phyloP scores from a whole-genome alignment of 1,140 invertebrate species.

The Leptinotarsa lineolata region DNA sequence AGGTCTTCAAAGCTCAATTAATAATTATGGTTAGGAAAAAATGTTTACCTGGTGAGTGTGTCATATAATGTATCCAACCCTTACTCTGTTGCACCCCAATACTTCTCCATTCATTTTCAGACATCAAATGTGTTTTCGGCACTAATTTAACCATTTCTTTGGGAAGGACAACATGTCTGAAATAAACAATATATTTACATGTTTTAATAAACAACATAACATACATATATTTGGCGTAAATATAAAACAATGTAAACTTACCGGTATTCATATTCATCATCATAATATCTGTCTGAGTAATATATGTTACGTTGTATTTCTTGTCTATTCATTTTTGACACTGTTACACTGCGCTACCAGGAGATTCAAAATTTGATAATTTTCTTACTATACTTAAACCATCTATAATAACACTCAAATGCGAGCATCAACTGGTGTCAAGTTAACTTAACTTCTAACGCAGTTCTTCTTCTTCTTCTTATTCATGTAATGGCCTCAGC shows the following conservation, averaged over 20 bases:
- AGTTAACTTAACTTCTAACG: too few species aligned
- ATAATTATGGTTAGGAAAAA: not conserved
- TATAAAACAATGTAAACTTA: constrained; percentile 52
- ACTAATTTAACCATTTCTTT: constrained; percentile 88
- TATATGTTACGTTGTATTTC: constrained; percentile 67
- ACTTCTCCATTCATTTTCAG: constrained; percentile 88
- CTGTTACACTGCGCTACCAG: too few species aligned
- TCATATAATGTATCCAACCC: constrained; percentile 96
- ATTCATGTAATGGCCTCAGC: too few species aligned
- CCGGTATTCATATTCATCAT: constrained; percentile 86
- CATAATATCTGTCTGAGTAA: constrained; percentile 91
- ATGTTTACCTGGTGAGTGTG: constrained; percentile 74
- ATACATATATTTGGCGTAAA: too few species aligned
- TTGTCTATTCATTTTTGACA: constrained; percentile 42
- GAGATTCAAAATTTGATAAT: too few species aligned
- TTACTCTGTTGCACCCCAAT: constrained; percentile 92
- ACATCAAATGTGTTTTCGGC: constrained; percentile 88
- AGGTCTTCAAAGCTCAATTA: too few species aligned
- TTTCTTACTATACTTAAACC: too few species aligned
- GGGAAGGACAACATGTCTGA: constrained; percentile 89
- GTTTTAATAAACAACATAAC: too few species aligned
- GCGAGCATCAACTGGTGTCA: too few species aligned
- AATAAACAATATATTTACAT: constrained; percentile 37
- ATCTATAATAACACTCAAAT: too few species aligned
- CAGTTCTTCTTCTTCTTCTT: too few species aligned